phyloP scores from a whole-genome alignment of 2,888 invertebrate species.

The Gortyna flavago region DNA sequence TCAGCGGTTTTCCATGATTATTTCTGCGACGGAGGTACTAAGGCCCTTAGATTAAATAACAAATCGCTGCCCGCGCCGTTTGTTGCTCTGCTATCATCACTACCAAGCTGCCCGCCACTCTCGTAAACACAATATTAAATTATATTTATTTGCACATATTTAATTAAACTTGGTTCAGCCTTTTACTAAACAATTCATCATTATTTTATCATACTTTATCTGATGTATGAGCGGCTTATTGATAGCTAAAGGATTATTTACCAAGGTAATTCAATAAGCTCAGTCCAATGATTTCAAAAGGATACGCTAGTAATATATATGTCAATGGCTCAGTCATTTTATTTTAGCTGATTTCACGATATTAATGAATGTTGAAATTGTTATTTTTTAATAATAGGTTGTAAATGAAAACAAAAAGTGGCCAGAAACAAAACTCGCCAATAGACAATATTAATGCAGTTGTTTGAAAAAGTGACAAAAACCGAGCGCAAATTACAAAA shows the following conservation, averaged over 20 bases:
- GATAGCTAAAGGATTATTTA: slow-evolving; percentile 71
- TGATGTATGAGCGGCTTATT: slow-evolving; percentile 9
- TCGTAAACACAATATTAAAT: background rate
- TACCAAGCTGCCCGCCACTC: background rate
- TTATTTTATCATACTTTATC: slow-evolving; percentile 48
- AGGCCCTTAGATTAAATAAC: background rate
- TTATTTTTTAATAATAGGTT: slow-evolving; percentile 16
- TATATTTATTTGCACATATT: background rate
- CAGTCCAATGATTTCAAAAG: no score
- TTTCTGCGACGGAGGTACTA: background rate
- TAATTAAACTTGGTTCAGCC: slow-evolving; percentile 1
- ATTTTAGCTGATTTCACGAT: background rate
- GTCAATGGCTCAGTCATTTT: background rate
- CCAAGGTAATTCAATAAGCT: slow-evolving; percentile 66
- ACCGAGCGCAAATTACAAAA: slow-evolving; percentile 84
- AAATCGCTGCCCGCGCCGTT: background rate
- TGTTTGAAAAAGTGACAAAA: slow-evolving; percentile 88
- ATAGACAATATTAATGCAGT: slow-evolving; percentile 79
- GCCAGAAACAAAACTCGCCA: slow-evolving; percentile 78
- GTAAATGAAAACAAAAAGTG: slow-evolving; percentile 72
- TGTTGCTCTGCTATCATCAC: background rate
- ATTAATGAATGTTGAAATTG: background rate
- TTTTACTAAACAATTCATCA: slow-evolving; percentile 31
- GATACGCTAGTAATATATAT: no score
- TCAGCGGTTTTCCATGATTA: background rate